Evolutionary conservation across 2,888 invertebrate species (phyloP).

Genomic region (Ellobium chinense): DNA sequence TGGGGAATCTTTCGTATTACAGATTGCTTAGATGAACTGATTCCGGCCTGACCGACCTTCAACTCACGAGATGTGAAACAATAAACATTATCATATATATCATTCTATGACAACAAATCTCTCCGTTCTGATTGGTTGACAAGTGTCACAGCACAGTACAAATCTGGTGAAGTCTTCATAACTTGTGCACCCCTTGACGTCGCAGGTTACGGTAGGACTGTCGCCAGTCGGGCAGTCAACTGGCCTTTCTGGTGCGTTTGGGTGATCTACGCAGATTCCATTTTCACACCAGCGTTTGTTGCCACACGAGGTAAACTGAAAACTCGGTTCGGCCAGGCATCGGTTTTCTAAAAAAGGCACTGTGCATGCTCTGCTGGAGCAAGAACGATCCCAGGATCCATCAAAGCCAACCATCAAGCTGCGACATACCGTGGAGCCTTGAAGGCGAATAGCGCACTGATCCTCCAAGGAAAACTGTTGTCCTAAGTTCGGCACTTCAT

Average conservation of each 20-base stretch:
- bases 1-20: no score
- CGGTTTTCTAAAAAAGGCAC: background rate
- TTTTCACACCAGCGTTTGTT: background rate
- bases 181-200: background rate
- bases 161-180: constrained; percentile 9
- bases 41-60: no score
- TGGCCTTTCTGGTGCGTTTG: constrained; percentile 1
- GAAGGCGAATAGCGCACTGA: background rate
- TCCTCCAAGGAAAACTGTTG: constrained; percentile 7
- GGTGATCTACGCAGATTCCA: background rate
- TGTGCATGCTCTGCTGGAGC: background rate
- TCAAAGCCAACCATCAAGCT: no score
- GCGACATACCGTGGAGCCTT: background rate
- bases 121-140: background rate
- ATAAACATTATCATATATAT: background rate
- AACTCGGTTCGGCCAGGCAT: background rate
- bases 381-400: background rate
- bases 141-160: background rate
- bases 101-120: background rate
- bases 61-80: no score
- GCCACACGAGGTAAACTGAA: constrained; percentile 8
- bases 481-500: background rate
- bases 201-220: background rate
- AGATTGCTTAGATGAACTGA: no score
- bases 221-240: constrained; percentile 11